These are phyloP conservation scores for Scomber colias DNA, from an alignment of 2,113 vertebrate genomes.

Conservation along the genomic window DNA sequence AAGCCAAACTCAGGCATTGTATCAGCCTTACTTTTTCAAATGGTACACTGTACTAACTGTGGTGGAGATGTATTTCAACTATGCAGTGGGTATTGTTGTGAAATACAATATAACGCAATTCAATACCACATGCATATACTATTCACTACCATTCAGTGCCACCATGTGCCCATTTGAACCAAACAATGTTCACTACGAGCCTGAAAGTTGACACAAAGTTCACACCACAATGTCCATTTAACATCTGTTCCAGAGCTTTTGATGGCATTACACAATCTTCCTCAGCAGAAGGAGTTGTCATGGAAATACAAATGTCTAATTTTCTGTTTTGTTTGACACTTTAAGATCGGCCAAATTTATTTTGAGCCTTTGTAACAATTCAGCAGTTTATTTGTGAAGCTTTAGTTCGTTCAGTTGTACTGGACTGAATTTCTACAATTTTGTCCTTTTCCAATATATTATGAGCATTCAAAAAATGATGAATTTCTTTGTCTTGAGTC, in stretches of 20 bases:
- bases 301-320: too few relatives aligned
- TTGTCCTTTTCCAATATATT: not conserved
- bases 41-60: too few relatives aligned
- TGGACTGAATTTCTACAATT: not conserved
- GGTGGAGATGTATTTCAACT: too few relatives aligned
- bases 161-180: not conserved
- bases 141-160: too few relatives aligned
- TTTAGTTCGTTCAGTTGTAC: not conserved
- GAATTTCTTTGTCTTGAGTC: not conserved
- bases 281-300: too few relatives aligned
- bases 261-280: too few relatives aligned
- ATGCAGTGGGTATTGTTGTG: too few relatives aligned
- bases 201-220: not conserved
- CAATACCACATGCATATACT: not conserved
- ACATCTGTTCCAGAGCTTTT: too few relatives aligned
- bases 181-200: not conserved
- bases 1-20: not conserved
- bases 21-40: not conserved
- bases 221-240: too few relatives aligned
- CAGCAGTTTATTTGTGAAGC: not conserved
- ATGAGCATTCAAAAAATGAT: not conserved
- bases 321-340: not conserved
- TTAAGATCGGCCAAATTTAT: not conserved
- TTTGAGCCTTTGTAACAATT: not conserved
- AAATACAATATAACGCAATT: too few relatives aligned